Percentiles rank a stretch among this genome's conserved stretches.
Conservation (phyloP, 2,888 invertebrate genomes). For the Cephus nigrinus region DNA sequence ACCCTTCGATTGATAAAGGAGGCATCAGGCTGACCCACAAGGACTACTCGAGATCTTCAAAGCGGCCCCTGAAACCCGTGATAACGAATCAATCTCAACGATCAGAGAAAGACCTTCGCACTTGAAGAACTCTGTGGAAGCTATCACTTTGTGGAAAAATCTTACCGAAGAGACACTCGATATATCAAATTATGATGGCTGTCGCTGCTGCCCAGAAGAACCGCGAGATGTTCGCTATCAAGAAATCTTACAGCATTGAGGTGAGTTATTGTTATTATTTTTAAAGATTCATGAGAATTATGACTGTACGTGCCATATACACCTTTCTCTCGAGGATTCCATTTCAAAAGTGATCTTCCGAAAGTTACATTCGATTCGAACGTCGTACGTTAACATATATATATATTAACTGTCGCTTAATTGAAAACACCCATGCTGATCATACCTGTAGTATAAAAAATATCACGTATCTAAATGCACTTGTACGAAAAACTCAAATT, state of each 20-base stretch:
- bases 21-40: conserved; percentile 24
- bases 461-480: neutral
- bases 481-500: neutral
- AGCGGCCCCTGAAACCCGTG: conserved; percentile 9
- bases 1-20: conserved; percentile 15
- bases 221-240: conserved; percentile 96
- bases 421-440: neutral
- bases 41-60: conserved; percentile 22
- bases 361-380: neutral
- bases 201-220: conserved; percentile 94
- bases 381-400: neutral
- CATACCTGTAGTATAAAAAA: neutral
- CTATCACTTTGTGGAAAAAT: neutral
- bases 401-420: neutral
- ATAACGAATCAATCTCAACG: neutral
- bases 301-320: neutral
- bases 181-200: conserved; percentile 74
- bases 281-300: neutral
- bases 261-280: conserved; percentile 71
- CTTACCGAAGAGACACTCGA: neutral
- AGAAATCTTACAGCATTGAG: conserved; percentile 97
- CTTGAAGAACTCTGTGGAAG: neutral
- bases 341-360: neutral
- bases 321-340: neutral
- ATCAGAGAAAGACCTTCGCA: neutral